phyloP scores from a whole-genome alignment of 2,113 vertebrate species.

The Herpetotheres cachinnans region DNA sequence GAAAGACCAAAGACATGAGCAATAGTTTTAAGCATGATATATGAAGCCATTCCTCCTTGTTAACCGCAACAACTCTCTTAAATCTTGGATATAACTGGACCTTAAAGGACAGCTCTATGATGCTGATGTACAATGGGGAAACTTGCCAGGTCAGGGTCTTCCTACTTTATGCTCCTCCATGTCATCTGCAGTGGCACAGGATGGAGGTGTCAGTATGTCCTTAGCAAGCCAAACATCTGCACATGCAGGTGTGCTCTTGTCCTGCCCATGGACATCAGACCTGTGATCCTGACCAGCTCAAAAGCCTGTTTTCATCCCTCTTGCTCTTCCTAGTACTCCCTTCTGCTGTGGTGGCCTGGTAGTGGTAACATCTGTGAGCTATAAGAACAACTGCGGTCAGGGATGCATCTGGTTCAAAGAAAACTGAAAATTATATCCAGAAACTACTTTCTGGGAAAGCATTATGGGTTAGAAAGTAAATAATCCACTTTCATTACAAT shows the following conservation, averaged over 20 bases:
- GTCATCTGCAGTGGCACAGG: not conserved
- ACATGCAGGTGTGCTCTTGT: not conserved
- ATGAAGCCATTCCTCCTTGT: not conserved
- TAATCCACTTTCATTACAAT: not conserved
- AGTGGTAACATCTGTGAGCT: not conserved
- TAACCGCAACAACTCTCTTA: not conserved
- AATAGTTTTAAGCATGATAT: not conserved
- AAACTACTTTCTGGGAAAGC: slow-evolving; percentile 10
- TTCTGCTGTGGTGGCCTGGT: not conserved
- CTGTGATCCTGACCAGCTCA: not conserved
- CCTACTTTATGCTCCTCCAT: not conserved
- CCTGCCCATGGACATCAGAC: not conserved
- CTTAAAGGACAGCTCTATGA: not conserved
- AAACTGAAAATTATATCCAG: not conserved
- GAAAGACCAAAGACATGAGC: not conserved
- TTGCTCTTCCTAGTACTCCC: not conserved
- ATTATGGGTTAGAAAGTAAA: slow-evolving; percentile 24
- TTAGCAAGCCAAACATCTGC: not conserved
- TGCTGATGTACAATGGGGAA: not conserved
- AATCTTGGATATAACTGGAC: not conserved
- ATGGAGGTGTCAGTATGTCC: not conserved
- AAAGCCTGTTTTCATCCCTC: not conserved
- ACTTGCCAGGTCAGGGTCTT: not conserved
- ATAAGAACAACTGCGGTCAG: not conserved
- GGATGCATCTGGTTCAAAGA: not conserved